A percentile compares a stretch with the other conserved stretches of the same genome.
phyloP scores from a whole-genome alignment of 2,888 invertebrate genomes.

The Ophioninae sp. region DNA sequence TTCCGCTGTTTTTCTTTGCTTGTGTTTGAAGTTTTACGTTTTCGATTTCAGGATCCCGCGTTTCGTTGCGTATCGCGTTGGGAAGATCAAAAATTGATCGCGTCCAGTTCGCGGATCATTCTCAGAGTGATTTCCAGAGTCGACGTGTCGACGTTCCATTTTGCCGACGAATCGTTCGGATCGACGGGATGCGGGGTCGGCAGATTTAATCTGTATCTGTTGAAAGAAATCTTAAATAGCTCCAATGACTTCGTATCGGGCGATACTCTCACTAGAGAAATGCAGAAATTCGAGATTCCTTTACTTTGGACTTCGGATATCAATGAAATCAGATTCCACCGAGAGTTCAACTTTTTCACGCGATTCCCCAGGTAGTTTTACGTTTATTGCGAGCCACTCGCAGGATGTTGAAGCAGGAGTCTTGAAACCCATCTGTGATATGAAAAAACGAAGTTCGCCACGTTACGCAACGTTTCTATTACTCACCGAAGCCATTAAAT shows the following conservation, averaged over 20 bases:
- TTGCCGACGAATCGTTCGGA: constrained; percentile 90
- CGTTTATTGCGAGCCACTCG: constrained; percentile 91
- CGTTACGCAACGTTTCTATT: not conserved
- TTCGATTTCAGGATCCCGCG: not conserved
- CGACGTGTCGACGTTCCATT: constrained; percentile 87
- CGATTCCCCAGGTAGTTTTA: constrained; percentile 89
- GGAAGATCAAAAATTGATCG: constrained; percentile 90
- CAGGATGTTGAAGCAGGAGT: constrained; percentile 91
- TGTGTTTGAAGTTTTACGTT: not conserved
- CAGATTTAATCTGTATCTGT: constrained; percentile 87
- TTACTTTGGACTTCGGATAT: constrained; percentile 78
- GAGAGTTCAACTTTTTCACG: constrained; percentile 89
- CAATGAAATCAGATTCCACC: constrained; percentile 80
- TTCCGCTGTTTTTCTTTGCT: not conserved
- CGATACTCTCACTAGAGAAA: not conserved
- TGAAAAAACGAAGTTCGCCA: constrained; percentile 3
- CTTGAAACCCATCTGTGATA: constrained; percentile 89
- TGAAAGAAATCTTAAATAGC: constrained; percentile 12
- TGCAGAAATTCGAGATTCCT: constrained; percentile 15
- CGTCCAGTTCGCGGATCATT: constrained; percentile 91
- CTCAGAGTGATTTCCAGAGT: constrained; percentile 88
- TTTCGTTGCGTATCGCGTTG: not conserved
- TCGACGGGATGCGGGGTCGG: constrained; percentile 92
- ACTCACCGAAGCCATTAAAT: not conserved
- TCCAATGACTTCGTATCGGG: no score